phyloP scores from a whole-genome alignment of 2,888 invertebrate genomes.

The Linyphia triangularis region DNA sequence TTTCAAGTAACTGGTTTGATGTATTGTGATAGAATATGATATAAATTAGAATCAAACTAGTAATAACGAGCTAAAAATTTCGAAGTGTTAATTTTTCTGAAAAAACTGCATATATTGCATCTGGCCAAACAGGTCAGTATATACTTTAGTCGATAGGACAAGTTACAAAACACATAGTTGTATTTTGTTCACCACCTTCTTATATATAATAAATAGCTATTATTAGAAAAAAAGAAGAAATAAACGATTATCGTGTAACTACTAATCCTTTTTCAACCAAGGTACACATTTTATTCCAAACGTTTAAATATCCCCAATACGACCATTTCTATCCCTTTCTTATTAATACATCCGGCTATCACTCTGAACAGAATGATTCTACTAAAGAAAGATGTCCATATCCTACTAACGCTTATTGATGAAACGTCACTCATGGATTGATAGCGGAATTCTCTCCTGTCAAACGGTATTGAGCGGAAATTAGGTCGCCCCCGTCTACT shows the following conservation, averaged over 20 bases:
- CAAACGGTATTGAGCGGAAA: constrained; percentile 50
- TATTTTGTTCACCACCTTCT: too few species aligned
- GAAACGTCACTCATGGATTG: constrained; percentile 30
- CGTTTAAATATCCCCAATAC: background rate
- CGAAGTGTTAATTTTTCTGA: too few species aligned
- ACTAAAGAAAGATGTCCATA: constrained; percentile 21
- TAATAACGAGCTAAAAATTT: too few species aligned
- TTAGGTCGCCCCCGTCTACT: constrained; percentile 35
- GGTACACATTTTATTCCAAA: background rate
- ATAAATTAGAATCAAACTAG: too few species aligned
- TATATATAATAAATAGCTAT: too few species aligned
- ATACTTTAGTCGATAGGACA: too few species aligned
- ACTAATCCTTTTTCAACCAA: background rate
- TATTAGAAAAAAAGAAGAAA: too few species aligned
- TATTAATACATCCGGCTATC: background rate
- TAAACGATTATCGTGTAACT: background rate
- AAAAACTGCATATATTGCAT: too few species aligned
- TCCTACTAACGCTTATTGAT: constrained; percentile 32
- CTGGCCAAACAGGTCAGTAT: too few species aligned
- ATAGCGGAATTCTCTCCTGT: constrained; percentile 30
- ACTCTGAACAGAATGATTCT: background rate
- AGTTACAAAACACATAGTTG: too few species aligned
- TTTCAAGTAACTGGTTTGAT: too few species aligned
- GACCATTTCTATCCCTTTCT: background rate
- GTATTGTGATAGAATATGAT: too few species aligned